These are phyloP conservation scores for Micromys minutus DNA, from an alignment of 2,113 vertebrate genomes.

Conservation along the genomic window DNA sequence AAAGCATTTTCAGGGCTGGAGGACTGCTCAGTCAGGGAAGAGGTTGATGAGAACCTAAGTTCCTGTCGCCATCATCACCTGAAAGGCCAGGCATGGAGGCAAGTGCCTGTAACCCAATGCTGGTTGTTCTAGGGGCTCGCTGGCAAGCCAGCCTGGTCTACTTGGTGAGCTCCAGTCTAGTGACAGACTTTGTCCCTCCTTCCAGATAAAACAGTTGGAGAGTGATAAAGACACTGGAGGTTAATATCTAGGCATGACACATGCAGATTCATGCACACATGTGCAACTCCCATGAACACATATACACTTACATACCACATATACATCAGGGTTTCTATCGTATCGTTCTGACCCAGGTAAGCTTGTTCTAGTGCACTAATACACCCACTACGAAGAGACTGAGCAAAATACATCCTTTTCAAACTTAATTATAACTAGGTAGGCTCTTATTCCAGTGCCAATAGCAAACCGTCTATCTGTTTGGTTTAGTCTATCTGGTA, in stretches of 20 bases:
- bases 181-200: not conserved
- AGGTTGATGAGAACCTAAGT: not conserved
- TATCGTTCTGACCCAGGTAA: not conserved
- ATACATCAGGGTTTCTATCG: not conserved
- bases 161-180: not conserved
- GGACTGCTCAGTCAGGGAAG: not conserved
- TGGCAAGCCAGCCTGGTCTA: not conserved
- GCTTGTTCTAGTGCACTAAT: not conserved
- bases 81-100: not conserved
- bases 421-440: not conserved
- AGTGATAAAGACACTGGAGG: not conserved
- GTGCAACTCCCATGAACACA: not conserved
- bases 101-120: not conserved
- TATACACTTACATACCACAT: not conserved
- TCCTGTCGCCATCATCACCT: not conserved
- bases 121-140: not conserved
- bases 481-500: not conserved
- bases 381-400: not conserved
- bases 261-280: not conserved
- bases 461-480: not conserved
- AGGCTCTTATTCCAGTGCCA: conserved; percentile 29
- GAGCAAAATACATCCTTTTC: not conserved
- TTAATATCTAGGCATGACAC: not conserved
- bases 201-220: not conserved
- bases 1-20: not conserved